Conservation (phyloP, 2,888 invertebrate species). For the Pedicia rivosa region DNA sequence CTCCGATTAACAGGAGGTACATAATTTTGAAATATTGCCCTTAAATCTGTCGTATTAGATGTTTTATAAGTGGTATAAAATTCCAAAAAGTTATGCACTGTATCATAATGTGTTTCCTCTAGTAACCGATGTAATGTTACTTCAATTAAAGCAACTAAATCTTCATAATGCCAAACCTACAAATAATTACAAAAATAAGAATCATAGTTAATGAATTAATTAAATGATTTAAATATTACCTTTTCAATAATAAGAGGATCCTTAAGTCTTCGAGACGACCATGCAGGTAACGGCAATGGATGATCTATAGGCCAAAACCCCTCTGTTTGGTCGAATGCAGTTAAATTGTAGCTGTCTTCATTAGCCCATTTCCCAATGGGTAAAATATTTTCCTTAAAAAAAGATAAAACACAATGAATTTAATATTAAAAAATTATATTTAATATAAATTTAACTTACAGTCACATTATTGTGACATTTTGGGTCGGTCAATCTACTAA, state of each 20-base stretch:
- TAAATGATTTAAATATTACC: constrained; percentile 15
- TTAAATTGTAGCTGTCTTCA: constrained; percentile 28
- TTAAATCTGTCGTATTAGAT: constrained; percentile 41
- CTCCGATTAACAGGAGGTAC: constrained; percentile 58
- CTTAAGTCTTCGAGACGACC: constrained; percentile 37
- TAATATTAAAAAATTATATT: no score
- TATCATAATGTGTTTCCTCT: constrained; percentile 77
- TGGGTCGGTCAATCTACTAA: constrained; percentile 18
- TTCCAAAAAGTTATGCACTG: constrained; percentile 66
- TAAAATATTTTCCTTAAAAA: constrained; percentile 2
- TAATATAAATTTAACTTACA: no score
- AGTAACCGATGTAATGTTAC: constrained; percentile 62
- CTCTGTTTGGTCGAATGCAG: constrained; percentile 32
- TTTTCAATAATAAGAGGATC: constrained; percentile 23
- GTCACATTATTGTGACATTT: constrained; percentile 12
- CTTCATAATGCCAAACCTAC: constrained; percentile 47
- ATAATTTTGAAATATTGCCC: constrained; percentile 60
- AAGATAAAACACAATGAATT: no score
- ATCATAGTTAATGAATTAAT: neutral
- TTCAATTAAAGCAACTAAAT: constrained; percentile 64
- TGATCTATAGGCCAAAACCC: constrained; percentile 49
- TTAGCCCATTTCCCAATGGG: constrained; percentile 19
- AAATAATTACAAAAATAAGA: neutral
- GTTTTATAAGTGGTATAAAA: constrained; percentile 46
- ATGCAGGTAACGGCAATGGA: constrained; percentile 62